phyloP scores from a whole-genome alignment of 2,888 invertebrate genomes.

The Drosophila fulvimacula region DNA sequence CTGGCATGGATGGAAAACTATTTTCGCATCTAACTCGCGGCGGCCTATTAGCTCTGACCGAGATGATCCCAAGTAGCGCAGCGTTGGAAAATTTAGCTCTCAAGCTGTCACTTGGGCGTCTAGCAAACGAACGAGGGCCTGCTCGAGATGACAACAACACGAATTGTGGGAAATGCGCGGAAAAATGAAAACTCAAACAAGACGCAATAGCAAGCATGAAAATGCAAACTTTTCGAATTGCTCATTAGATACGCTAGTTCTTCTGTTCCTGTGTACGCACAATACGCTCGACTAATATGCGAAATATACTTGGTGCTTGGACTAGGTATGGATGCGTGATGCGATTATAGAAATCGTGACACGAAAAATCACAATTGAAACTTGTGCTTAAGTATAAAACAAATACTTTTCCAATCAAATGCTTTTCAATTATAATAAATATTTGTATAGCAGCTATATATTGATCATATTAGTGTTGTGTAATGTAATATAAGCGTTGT shows the following conservation, averaged over 20 bases:
- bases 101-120: constrained; percentile 72
- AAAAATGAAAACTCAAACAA: constrained; percentile 48
- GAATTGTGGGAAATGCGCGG: constrained; percentile 47
- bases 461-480: too few species aligned
- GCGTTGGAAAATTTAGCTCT: constrained; percentile 59
- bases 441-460: too few species aligned
- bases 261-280: constrained; percentile 3
- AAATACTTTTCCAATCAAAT: too few species aligned
- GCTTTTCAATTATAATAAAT: too few species aligned
- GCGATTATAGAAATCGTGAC: neutral
- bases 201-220: constrained; percentile 54
- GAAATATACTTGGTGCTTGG: neutral
- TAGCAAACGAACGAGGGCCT: constrained; percentile 34
- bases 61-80: constrained; percentile 51
- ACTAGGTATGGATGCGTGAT: neutral
- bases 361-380: neutral
- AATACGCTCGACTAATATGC: neutral
- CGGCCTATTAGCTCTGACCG: constrained; percentile 75
- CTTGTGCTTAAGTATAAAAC: too few species aligned
- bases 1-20: constrained; percentile 53
- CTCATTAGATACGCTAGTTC: constrained; percentile 74
- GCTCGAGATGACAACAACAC: constrained; percentile 33
- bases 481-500: too few species aligned
- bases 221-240: constrained; percentile 75
- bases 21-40: constrained; percentile 57